These are phyloP conservation scores for Drosophila paulistorum DNA, from an alignment of 1,140 invertebrate species.

Conservation along the genomic window DNA sequence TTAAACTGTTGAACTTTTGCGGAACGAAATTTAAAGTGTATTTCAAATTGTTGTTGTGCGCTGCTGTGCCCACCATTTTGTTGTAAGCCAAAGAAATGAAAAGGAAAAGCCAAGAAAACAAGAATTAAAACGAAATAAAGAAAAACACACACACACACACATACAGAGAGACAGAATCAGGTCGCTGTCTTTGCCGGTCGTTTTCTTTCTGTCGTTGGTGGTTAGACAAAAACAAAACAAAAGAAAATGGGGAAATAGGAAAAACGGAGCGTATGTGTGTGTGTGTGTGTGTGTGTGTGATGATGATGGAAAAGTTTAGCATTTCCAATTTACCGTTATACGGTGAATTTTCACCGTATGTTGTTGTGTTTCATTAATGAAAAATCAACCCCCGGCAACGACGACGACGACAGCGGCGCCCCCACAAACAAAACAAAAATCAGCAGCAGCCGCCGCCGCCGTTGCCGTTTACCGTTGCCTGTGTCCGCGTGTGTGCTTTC, in stretches of 20 bases:
- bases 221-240: constrained; percentile 57
- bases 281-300: neutral
- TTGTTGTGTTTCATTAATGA: constrained; percentile 68
- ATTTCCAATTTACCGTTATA: constrained; percentile 55
- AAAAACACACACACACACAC: constrained; percentile 5
- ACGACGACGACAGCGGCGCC: constrained; percentile 14
- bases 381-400: constrained; percentile 68
- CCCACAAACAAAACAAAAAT: constrained; percentile 77
- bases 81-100: constrained; percentile 55
- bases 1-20: constrained; percentile 30
- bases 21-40: constrained; percentile 15
- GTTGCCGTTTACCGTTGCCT: constrained; percentile 31
- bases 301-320: constrained; percentile 59
- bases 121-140: neutral
- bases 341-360: constrained; percentile 9
- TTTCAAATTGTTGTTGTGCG: constrained; percentile 45
- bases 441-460: constrained; percentile 34
- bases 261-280: constrained; percentile 23
- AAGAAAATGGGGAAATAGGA: constrained; percentile 8
- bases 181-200: constrained; percentile 14
- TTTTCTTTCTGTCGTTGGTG: neutral
- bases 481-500: constrained; percentile 29
- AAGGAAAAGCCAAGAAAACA: constrained; percentile 11
- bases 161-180: constrained; percentile 7
- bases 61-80: constrained; percentile 58